These are phyloP conservation scores for Rapana venosa DNA, from an alignment of 2,888 invertebrate species.

Conservation along the genomic window DNA sequence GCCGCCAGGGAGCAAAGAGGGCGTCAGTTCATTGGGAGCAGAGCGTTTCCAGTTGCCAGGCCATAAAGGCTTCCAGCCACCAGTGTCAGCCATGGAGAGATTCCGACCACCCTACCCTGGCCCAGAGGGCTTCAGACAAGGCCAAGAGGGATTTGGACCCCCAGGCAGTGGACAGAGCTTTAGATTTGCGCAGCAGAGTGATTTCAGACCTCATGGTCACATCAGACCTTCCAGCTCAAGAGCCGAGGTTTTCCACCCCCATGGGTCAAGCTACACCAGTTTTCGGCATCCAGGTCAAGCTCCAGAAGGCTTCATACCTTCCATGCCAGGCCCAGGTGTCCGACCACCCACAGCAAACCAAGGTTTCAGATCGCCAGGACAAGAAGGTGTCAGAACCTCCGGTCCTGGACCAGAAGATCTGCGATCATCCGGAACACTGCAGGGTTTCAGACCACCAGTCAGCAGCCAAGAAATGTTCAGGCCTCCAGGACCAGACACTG, in stretches of 20 bases:
- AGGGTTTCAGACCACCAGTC: neutral
- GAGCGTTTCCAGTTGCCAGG: neutral
- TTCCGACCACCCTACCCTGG: neutral
- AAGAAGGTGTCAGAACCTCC: neutral
- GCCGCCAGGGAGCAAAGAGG: slow-evolving; percentile 3
- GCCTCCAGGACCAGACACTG: slow-evolving; percentile 10
- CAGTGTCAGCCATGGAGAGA: neutral
- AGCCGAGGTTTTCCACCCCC: neutral
- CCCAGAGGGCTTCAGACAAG: neutral
- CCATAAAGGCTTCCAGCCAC: neutral
- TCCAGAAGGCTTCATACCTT: slow-evolving; percentile 8
- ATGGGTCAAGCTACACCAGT: neutral
- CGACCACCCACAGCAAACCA: neutral
- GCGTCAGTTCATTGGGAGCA: neutral
- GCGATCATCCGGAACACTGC: neutral
- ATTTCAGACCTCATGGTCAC: neutral
- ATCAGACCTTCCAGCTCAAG: neutral
- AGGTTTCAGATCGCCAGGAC: slow-evolving; percentile 21
- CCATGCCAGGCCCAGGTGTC: neutral
- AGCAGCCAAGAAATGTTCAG: neutral
- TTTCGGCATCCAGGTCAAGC: neutral
- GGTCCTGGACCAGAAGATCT: slow-evolving; percentile 7
- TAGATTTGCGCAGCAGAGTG: neutral
- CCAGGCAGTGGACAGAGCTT: neutral
- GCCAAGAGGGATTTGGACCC: neutral